phyloP scores from a whole-genome alignment of 2,797 vertebrate genomes.

The Tiaroga cobitis region DNA sequence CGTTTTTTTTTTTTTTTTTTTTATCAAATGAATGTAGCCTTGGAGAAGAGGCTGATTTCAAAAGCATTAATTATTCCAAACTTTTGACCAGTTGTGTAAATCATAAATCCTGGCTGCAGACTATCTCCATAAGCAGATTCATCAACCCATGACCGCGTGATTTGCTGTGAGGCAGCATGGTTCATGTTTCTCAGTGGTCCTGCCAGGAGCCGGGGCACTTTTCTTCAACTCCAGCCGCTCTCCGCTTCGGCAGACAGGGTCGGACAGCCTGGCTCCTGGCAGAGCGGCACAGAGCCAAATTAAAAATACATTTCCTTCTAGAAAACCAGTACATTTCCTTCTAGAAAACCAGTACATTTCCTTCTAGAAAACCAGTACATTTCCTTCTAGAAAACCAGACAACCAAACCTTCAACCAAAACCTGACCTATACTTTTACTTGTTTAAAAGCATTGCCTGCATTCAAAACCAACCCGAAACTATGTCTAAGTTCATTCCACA shows the following conservation, averaged over 20 bases:
- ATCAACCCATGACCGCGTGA: slow-evolving; percentile 36
- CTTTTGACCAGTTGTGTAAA: background rate
- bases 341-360: slow-evolving; percentile 46
- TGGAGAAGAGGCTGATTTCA: background rate
- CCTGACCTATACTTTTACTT: slow-evolving; percentile 1
- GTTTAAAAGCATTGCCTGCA: background rate
- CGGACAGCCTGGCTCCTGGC: slow-evolving; percentile 38
- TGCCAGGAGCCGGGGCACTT: slow-evolving; percentile 26
- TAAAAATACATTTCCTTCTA: slow-evolving; percentile 54
- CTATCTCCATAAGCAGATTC: slow-evolving; percentile 2
- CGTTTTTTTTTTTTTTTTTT: too few relatives aligned
- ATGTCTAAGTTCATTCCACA: background rate
- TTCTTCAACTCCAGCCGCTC: slow-evolving; percentile 34
- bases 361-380: slow-evolving; percentile 45
- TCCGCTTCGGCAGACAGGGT: slow-evolving; percentile 38
- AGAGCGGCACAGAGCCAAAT: slow-evolving; percentile 45
- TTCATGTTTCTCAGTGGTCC: slow-evolving; percentile 43
- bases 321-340: slow-evolving; percentile 46
- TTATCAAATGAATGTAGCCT: background rate
- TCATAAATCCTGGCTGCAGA: slow-evolving; percentile 11
- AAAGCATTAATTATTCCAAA: too few relatives aligned
- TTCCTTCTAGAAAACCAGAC: slow-evolving; percentile 40
- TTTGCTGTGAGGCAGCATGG: slow-evolving; percentile 8
- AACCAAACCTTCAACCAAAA: too few relatives aligned
- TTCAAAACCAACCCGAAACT: background rate